Evolutionary conservation across 2,797 vertebrate species (phyloP), one percentile per base, ranked within the genome.

Genomic region (Myotis findleyi): DNA sequence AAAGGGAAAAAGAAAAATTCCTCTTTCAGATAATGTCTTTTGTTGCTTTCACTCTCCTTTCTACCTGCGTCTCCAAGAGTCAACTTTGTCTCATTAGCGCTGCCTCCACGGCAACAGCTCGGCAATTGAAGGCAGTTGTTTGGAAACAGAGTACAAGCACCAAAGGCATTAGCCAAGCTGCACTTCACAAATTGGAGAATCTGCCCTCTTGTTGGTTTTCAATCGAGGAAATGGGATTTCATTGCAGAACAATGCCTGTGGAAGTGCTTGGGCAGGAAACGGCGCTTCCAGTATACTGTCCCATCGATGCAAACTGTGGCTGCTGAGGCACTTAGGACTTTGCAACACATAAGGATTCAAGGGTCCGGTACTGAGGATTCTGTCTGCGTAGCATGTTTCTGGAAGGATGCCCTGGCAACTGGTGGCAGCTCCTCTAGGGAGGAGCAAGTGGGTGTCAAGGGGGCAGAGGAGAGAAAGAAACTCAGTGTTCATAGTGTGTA

Each of bases 161-260:
- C 72, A 75, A 86, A 71, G 21, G 30, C 55, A 55, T 87, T 6
- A 82, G 89, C 87, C 87, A 86, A 68, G 64, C 0, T 80, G 47
- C 95, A 97, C 87, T 73, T 87, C 47, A 49, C 81, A 80, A 83
- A 93, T 44, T 94, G 93, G 66, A 94, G 81, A 88, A 41, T 82
- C 76, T 88, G 89, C 93, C 87, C 91, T 94, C 94, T 91, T 68
- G 41, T 72, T 80, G 93, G 73, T 76, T 91, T 96, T 82, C 91
- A 88, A 23, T 23, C 53, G 95, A 93, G 57, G 71, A 90, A 91
- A 95, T 27, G 87, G 51, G 53, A 95, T 93, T 95, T 89, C 53
- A 80, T 96, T 81, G 75, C 68, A 92, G 93, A 96, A 94, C 41
- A 95, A 93, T 51, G 83, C 36, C 81, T 90, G 64, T 12, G 33